These are phyloP conservation scores for Druon quercuslanigerum DNA, from an alignment of 1,140 invertebrate genomes.

Conservation along the genomic window DNA sequence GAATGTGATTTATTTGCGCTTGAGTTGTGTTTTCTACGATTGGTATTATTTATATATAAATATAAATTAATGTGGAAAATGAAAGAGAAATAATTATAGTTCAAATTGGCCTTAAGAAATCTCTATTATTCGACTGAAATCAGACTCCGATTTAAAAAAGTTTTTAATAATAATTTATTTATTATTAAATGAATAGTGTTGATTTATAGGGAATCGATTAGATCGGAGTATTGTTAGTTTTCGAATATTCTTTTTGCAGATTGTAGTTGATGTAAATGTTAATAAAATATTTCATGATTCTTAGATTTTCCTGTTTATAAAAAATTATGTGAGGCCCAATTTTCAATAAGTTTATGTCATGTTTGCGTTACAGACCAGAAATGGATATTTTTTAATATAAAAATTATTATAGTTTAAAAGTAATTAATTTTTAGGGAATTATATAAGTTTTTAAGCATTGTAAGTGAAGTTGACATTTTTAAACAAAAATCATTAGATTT, in stretches of 20 bases:
- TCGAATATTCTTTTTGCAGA: slow-evolving; percentile 13
- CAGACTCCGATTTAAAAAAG: background rate
- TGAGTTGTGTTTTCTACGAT: background rate
- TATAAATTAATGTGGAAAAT: background rate
- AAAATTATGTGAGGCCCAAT: too few relatives aligned
- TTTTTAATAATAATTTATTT: too few relatives aligned
- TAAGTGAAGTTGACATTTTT: too few relatives aligned
- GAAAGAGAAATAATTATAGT: background rate
- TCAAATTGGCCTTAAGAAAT: background rate
- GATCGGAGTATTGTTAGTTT: background rate
- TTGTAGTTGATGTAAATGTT: slow-evolving; percentile 12
- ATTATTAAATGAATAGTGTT: too few relatives aligned
- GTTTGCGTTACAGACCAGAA: too few relatives aligned
- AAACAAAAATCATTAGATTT: too few relatives aligned
- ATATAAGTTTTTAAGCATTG: too few relatives aligned
- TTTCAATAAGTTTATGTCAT: too few relatives aligned
- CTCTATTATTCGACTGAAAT: background rate
- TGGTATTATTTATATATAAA: background rate
- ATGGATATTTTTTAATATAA: too few relatives aligned
- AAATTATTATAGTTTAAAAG: too few relatives aligned
- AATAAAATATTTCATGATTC: background rate
- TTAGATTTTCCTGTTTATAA: background rate
- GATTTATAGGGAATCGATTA: background rate
- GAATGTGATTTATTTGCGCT: too few relatives aligned
- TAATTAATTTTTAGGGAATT: too few relatives aligned